Conservation (phyloP, 2,113 vertebrate genomes). For the Leucosticte australis region DNA sequence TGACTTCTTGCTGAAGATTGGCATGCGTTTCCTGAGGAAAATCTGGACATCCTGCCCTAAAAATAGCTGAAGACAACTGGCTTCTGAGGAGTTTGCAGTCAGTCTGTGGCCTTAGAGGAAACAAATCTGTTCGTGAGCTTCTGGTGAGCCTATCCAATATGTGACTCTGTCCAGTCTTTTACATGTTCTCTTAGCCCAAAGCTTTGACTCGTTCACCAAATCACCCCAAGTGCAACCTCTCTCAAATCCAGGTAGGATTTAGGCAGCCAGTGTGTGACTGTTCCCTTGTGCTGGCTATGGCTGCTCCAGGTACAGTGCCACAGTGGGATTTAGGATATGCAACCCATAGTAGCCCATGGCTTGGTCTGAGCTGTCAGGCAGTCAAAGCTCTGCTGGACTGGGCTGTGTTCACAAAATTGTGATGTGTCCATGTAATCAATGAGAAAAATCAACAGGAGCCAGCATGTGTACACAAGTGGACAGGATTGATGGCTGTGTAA, state of each 20-base stretch:
- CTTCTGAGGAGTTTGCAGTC: slow-evolving; percentile 38
- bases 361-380: background rate
- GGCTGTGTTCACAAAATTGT: background rate
- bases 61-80: slow-evolving; percentile 49
- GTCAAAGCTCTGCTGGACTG: background rate
- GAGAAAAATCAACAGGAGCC: background rate
- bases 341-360: background rate
- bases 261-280: background rate
- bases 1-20: slow-evolving; percentile 50
- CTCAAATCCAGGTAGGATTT: background rate
- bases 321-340: background rate
- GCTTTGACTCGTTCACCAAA: background rate
- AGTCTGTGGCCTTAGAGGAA: slow-evolving; percentile 59
- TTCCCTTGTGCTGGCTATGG: background rate
- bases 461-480: background rate
- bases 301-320: background rate
- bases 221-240: background rate
- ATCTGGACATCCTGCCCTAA: slow-evolving; percentile 51
- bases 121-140: slow-evolving; percentile 50
- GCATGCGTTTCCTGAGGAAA: slow-evolving; percentile 41
- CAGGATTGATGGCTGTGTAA: slow-evolving; percentile 17
- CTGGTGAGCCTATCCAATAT: slow-evolving; percentile 11
- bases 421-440: background rate
- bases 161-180: slow-evolving; percentile 9
- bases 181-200: background rate